A percentile compares a stretch with the other conserved stretches of the same genome.
Conservation (phyloP, 1,140 invertebrate species). For the Drosophila subobscura region DNA sequence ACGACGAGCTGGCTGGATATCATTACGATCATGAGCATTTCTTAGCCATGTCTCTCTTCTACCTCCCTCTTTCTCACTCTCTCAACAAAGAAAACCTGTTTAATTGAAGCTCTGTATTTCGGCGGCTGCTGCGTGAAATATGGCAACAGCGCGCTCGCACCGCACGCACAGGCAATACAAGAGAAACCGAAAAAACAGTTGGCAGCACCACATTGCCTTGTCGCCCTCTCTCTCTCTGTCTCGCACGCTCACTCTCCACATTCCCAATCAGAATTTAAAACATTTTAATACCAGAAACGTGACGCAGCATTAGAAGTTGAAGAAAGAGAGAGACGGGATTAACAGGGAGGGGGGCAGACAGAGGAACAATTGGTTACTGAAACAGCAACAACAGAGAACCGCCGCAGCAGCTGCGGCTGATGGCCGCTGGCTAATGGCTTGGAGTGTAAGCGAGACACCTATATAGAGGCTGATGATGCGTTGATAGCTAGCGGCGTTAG, state of each 20-base stretch:
- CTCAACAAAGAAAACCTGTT: constrained; percentile 56
- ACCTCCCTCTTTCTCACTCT: neutral
- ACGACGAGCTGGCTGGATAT: constrained; percentile 7
- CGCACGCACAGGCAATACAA: constrained; percentile 31
- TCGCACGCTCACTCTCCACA: neutral
- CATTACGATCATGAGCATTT: constrained; percentile 63
- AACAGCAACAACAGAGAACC: constrained; percentile 34
- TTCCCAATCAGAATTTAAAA: constrained; percentile 73
- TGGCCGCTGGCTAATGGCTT: no score
- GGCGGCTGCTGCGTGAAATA: constrained; percentile 66
- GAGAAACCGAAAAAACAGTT: constrained; percentile 48
- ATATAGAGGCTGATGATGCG: neutral
- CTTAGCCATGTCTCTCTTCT: constrained; percentile 36
- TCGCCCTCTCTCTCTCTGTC: neutral
- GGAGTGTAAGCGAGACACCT: no score
- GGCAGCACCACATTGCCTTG: constrained; percentile 35
- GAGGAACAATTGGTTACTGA: constrained; percentile 56
- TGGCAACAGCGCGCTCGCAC: constrained; percentile 63
- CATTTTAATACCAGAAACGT: constrained; percentile 70
- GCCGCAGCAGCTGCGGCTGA: no score
- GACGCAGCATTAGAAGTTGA: constrained; percentile 55
- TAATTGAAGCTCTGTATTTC: constrained; percentile 60
- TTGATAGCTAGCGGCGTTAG: constrained; percentile 44
- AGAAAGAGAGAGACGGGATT: constrained; percentile 9
- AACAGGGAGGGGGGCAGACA: constrained; percentile 2